Percentiles rank a stretch among this genome's conserved stretches.
These are phyloP conservation scores for Tadarida brasiliensis DNA, from an alignment of 2,797 vertebrate genomes.

Conservation along the genomic window DNA sequence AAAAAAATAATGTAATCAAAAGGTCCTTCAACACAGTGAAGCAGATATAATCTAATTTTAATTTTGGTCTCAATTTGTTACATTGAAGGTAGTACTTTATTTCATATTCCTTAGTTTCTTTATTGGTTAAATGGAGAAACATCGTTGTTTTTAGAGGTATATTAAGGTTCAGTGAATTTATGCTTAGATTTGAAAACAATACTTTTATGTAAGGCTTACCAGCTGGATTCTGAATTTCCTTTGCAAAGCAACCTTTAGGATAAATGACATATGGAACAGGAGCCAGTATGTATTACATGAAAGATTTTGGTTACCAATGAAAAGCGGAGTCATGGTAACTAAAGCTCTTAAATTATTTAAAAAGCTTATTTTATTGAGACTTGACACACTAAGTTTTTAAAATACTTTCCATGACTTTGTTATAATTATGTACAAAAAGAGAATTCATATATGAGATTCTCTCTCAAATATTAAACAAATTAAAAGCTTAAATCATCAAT, in stretches of 20 bases:
- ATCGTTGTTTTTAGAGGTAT: not conserved
- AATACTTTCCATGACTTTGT: slow-evolving; percentile 12
- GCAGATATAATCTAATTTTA: slow-evolving; percentile 42
- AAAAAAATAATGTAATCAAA: slow-evolving; percentile 55
- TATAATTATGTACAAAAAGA: slow-evolving; percentile 30
- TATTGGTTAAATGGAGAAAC: slow-evolving; percentile 22
- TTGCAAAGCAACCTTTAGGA: slow-evolving; percentile 14
- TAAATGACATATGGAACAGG: slow-evolving; percentile 30
- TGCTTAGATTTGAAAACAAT: slow-evolving; percentile 42
- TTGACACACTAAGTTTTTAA: slow-evolving; percentile 41
- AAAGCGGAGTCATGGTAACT: slow-evolving; percentile 10
- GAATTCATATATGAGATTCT: slow-evolving; percentile 42
- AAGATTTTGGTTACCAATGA: slow-evolving; percentile 7
- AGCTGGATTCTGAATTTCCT: slow-evolving; percentile 41
- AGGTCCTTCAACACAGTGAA: slow-evolving; percentile 3
- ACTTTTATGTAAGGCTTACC: slow-evolving; percentile 7
- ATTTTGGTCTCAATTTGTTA: slow-evolving; percentile 58
- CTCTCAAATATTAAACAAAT: slow-evolving; percentile 59
- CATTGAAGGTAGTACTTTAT: not conserved
- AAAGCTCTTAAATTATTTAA: slow-evolving; percentile 40
- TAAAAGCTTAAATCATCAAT: not conserved
- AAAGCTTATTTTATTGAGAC: slow-evolving; percentile 20
- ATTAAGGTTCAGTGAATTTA: slow-evolving; percentile 56
- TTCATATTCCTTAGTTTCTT: slow-evolving; percentile 41
- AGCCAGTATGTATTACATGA: not conserved